Conservation (phyloP, 2,888 invertebrate species). For the Campoplex nolae region DNA sequence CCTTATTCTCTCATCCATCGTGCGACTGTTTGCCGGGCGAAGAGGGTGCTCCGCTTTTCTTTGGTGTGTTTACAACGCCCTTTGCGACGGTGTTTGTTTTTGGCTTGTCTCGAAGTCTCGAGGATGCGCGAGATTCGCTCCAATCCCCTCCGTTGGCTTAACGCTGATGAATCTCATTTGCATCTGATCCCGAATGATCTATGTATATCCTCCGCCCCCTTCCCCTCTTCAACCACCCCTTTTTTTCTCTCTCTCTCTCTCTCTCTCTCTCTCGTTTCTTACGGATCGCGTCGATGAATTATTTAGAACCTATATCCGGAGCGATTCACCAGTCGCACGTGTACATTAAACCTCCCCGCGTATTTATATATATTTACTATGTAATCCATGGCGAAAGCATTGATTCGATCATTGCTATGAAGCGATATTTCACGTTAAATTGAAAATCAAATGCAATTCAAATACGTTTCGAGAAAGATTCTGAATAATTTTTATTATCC, state of each 20-base stretch:
- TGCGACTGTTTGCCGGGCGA: conserved; percentile 43
- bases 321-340: conserved; percentile 26
- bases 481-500: neutral
- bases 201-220: conserved; percentile 70
- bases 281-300: conserved; percentile 70
- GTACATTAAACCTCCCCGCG: neutral
- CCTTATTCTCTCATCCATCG: conserved; percentile 39
- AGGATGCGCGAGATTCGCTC: conserved; percentile 45
- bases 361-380: neutral
- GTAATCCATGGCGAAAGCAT: neutral
- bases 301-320: conserved; percentile 70
- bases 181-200: conserved; percentile 83
- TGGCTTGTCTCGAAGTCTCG: conserved; percentile 31
- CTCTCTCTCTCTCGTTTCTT: conserved; percentile 53
- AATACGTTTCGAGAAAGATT: neutral
- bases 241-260: conserved; percentile 34
- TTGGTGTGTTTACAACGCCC: conserved; percentile 21
- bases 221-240: conserved; percentile 31
- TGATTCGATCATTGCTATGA: neutral
- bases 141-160: conserved; percentile 73
- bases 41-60: conserved; percentile 50
- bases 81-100: conserved; percentile 36
- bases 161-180: conserved; percentile 84
- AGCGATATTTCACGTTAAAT: too few species aligned
- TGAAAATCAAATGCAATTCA: too few species aligned